phyloP scores from a whole-genome alignment of 2,113 vertebrate species.

The Microcebus jonahi region DNA sequence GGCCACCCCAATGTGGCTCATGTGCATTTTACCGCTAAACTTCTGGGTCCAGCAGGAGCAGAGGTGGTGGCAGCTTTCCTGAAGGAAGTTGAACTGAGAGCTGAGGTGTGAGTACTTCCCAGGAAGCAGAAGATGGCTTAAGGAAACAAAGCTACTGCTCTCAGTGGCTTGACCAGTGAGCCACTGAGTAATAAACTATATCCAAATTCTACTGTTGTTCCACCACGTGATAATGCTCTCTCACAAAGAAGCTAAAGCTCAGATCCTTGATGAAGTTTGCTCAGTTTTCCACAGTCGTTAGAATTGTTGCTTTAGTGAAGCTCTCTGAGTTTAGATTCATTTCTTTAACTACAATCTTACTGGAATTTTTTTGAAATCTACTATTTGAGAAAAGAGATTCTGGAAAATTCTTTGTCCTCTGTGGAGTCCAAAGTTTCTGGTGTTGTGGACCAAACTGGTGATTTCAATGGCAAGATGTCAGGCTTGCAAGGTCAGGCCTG shows the following conservation, averaged over 20 bases:
- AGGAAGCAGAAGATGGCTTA: background rate
- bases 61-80: background rate
- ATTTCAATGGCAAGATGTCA: background rate
- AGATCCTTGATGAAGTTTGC: background rate
- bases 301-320: background rate
- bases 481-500: background rate
- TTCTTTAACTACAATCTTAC: background rate
- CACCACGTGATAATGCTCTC: background rate
- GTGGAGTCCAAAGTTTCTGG: background rate
- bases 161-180: background rate
- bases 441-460: background rate
- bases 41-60: background rate
- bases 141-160: background rate
- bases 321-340: slow-evolving; percentile 7
- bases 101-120: background rate
- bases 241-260: background rate
- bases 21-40: background rate
- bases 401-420: background rate
- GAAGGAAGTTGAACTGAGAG: background rate
- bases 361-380: background rate
- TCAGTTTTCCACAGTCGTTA: background rate
- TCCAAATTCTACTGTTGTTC: background rate
- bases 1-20: background rate
- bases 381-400: background rate
- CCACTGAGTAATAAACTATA: background rate